Conservation (phyloP, 2,888 invertebrate genomes). For the Drosophila trichaetosa region DNA sequence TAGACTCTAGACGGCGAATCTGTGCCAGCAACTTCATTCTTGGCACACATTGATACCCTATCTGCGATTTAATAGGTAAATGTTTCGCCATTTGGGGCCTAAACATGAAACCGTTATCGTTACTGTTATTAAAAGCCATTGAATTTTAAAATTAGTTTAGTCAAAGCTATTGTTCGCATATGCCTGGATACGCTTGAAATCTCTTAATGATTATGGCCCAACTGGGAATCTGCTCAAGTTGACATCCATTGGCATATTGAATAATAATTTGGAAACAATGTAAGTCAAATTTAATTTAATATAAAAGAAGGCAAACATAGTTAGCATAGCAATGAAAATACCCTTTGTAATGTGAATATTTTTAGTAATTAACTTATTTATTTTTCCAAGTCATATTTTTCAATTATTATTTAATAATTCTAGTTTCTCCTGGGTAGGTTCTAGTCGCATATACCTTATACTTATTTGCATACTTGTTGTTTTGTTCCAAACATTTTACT, state of each 20-base stretch:
- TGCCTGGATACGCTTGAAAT: slow-evolving; percentile 12
- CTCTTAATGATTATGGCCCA: slow-evolving; percentile 1
- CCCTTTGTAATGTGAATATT: not conserved
- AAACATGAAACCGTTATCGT: slow-evolving; percentile 28
- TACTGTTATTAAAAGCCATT: slow-evolving; percentile 39
- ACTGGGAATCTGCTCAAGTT: not conserved
- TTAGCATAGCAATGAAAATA: not conserved
- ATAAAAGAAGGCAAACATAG: too few relatives aligned
- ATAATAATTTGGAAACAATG: not conserved
- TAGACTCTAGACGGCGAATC: slow-evolving; percentile 57
- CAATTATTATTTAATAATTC: not conserved
- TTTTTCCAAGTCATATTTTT: not conserved
- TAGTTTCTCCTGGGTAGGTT: not conserved
- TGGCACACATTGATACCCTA: slow-evolving; percentile 32
- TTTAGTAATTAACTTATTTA: not conserved
- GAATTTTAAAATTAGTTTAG: slow-evolving; percentile 31
- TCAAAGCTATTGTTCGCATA: slow-evolving; percentile 19
- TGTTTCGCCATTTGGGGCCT: slow-evolving; percentile 12
- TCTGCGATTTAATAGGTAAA: not conserved
- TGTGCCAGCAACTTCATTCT: slow-evolving; percentile 31
- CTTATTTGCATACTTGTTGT: slow-evolving; percentile 7
- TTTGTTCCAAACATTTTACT: slow-evolving; percentile 26
- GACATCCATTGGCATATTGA: not conserved
- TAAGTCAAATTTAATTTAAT: not conserved
- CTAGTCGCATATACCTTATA: slow-evolving; percentile 8